Evolutionary conservation across 2,888 invertebrate genomes (phyloP).

Genomic region (Caenorhabditis angaria): DNA sequence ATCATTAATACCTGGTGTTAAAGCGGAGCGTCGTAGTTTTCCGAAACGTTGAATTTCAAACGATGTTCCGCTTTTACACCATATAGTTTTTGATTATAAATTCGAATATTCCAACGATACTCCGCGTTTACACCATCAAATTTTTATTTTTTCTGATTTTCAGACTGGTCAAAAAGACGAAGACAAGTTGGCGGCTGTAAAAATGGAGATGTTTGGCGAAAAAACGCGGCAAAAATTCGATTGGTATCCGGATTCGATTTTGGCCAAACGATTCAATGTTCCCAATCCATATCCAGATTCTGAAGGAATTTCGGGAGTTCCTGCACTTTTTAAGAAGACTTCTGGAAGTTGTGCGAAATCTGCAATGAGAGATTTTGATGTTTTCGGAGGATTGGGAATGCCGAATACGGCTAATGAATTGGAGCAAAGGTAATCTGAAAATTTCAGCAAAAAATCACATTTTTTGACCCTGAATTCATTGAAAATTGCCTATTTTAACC

Average conservation of each 20-base stretch:
- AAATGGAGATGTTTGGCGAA: constrained; percentile 82
- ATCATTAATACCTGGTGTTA: too few species aligned
- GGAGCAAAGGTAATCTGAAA: constrained; percentile 26
- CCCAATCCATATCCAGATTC: constrained; percentile 83
- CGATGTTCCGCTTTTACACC: too few species aligned
- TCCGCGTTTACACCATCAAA: too few species aligned
- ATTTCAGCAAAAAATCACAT: too few species aligned
- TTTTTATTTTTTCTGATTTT: neutral
- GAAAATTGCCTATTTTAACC: too few species aligned
- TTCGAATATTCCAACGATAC: neutral
- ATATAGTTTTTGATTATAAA: too few species aligned
- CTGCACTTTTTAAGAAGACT: constrained; percentile 44
- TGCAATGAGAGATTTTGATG: constrained; percentile 32
- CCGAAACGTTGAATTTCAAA: too few species aligned
- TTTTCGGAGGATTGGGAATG: constrained; percentile 44
- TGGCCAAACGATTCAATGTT: constrained; percentile 93
- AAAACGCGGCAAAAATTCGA: constrained; percentile 77
- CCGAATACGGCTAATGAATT: constrained; percentile 55
- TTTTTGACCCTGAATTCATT: too few species aligned
- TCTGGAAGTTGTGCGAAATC: constrained; percentile 16
- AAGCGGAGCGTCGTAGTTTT: too few species aligned
- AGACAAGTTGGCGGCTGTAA: constrained; percentile 80
- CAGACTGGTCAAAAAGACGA: constrained; percentile 66
- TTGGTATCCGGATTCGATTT: constrained; percentile 75
- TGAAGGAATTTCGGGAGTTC: constrained; percentile 53